Percentiles rank a stretch among this genome's conserved stretches.
These are phyloP conservation scores for Palythoa grandis DNA, from an alignment of 92 coral and sea anemone species.

Conservation along the genomic window DNA sequence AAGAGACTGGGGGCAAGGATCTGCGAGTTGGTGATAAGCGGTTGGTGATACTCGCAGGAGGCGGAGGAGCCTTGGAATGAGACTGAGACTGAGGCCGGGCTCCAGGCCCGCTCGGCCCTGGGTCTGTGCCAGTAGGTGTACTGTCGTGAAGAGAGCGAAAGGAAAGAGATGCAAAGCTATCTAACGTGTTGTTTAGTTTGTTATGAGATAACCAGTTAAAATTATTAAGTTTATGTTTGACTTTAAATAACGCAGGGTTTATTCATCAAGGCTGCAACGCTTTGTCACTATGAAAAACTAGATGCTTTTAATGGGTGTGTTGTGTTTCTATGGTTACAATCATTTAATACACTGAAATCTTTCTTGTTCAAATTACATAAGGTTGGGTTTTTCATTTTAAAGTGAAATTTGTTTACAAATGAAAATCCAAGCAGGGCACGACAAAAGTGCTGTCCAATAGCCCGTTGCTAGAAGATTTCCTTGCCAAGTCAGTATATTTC, in stretches of 20 bases:
- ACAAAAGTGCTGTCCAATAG: too few relatives aligned
- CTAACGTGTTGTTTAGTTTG: slow-evolving; percentile 16
- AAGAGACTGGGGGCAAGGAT: slow-evolving; percentile 95
- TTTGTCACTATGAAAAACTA: too few relatives aligned
- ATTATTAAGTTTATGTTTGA: neutral
- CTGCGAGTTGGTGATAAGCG: slow-evolving; percentile 96
- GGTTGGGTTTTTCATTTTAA: too few relatives aligned
- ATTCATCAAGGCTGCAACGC: neutral
- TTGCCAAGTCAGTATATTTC: too few relatives aligned
- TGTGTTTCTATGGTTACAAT: too few relatives aligned
- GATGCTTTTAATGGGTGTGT: too few relatives aligned
- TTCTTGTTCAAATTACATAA: too few relatives aligned
- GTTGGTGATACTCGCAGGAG: slow-evolving; percentile 73
- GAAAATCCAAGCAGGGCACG: too few relatives aligned
- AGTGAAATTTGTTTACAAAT: too few relatives aligned
- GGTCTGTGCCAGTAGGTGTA: slow-evolving; percentile 65
- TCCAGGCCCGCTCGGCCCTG: slow-evolving; percentile 78
- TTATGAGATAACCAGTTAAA: slow-evolving; percentile 4
- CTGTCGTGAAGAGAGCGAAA: slow-evolving; percentile 42
- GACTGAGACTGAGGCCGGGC: slow-evolving; percentile 74
- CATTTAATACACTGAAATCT: too few relatives aligned
- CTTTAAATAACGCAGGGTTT: neutral
- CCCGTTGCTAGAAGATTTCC: too few relatives aligned
- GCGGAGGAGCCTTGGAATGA: slow-evolving; percentile 67
- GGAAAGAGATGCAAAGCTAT: slow-evolving; percentile 1